A percentile compares a stretch with the other conserved stretches of the same genome.
phyloP scores from a whole-genome alignment of 2,113 vertebrate species.

The Hippopotamus amphibius region DNA sequence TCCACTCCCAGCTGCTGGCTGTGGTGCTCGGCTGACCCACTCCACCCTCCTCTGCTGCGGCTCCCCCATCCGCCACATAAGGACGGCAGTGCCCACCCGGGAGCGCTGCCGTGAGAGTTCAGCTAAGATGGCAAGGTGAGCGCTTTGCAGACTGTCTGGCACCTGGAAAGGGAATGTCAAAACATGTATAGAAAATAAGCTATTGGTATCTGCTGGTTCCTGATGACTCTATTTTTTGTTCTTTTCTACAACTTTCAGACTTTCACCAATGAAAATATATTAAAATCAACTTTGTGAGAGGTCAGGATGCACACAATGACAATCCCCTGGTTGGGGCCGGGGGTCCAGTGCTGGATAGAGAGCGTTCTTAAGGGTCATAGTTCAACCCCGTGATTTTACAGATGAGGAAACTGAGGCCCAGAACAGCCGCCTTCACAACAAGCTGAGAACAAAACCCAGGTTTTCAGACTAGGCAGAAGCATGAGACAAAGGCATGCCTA shows the following conservation, averaged over 20 bases:
- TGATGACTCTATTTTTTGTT: not conserved
- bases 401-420: not conserved
- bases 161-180: not conserved
- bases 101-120: not conserved
- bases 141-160: not conserved
- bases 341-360: too few species aligned
- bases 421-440: not conserved
- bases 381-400: not conserved
- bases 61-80: not conserved
- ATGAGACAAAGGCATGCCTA: not conserved
- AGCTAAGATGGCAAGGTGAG: not conserved
- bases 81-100: too few species aligned
- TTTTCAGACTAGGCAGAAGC: not conserved
- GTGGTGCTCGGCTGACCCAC: too few species aligned
- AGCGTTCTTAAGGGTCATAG: not conserved
- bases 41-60: not conserved
- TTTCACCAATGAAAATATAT: not conserved
- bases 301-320: not conserved
- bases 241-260: not conserved
- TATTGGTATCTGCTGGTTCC: not conserved
- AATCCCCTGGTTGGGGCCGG: not conserved
- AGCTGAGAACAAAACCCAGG: not conserved
- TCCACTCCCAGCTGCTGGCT: too few species aligned
- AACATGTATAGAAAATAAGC: not conserved
- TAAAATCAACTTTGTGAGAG: not conserved